Evolutionary conservation across 1,140 invertebrate genomes (phyloP).

Genomic region (Neodiprion fabricii): DNA sequence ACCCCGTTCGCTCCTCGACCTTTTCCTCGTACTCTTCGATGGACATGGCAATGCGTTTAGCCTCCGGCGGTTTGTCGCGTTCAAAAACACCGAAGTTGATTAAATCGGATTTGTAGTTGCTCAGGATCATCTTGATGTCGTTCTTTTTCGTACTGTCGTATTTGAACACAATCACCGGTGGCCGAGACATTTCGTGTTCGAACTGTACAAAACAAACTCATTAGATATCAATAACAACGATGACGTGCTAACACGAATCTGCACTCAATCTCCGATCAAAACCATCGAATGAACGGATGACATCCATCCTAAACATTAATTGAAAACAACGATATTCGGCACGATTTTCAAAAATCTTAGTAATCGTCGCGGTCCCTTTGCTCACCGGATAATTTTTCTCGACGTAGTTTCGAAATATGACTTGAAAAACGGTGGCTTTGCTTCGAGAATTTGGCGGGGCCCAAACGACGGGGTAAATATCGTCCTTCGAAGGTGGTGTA

Average conservation of each 20-base stretch:
- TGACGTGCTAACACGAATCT: no score
- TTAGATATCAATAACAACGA: background rate
- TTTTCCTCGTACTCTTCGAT: conserved; percentile 52
- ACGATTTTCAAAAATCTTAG: no score
- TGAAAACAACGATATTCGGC: no score
- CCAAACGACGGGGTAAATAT: conserved; percentile 49
- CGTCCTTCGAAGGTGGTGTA: conserved; percentile 41
- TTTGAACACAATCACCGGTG: conserved; percentile 56
- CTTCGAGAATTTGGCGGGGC: conserved; percentile 53
- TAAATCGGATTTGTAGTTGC: conserved; percentile 50
- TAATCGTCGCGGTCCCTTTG: background rate
- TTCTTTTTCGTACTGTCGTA: conserved; percentile 53
- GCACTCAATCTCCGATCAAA: no score
- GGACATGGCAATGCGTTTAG: conserved; percentile 48
- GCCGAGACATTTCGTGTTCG: conserved; percentile 48
- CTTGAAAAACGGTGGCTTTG: conserved; percentile 46
- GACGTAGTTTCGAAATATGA: conserved; percentile 50
- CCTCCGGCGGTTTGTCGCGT: conserved; percentile 52
- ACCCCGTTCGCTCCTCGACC: conserved; percentile 49
- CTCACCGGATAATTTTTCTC: conserved; percentile 50
- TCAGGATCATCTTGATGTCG: conserved; percentile 50
- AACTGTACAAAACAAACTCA: conserved; percentile 40
- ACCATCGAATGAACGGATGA: background rate
- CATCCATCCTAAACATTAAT: conserved; percentile 14
- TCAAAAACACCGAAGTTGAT: conserved; percentile 57